Conservation (phyloP, 2,113 vertebrate species). For the Ciconia stormi region DNA sequence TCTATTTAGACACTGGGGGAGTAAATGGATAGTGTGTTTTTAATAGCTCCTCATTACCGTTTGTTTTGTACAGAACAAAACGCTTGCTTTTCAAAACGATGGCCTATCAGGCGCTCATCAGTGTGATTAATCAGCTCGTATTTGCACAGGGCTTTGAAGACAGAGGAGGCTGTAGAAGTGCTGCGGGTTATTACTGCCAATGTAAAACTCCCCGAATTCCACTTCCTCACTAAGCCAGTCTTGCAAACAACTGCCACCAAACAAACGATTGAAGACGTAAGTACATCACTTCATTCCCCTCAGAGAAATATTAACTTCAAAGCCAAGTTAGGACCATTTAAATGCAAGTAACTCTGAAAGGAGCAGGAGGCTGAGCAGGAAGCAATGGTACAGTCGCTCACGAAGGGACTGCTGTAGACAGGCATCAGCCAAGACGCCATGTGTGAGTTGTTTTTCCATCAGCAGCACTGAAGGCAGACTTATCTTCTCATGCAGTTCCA, state of each 20-base stretch:
- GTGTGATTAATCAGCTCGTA: slow-evolving; percentile 3
- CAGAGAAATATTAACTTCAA: slow-evolving; percentile 43
- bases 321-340: not conserved
- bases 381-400: not conserved
- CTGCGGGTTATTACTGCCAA: not conserved
- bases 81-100: not conserved
- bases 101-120: not conserved
- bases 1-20: not conserved
- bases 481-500: not conserved
- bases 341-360: not conserved
- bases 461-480: not conserved
- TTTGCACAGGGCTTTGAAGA: slow-evolving; percentile 12
- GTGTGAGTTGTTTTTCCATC: not conserved
- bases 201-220: slow-evolving; percentile 15
- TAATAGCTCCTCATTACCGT: slow-evolving; percentile 20
- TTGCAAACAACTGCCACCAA: not conserved
- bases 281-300: not conserved
- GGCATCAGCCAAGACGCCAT: not conserved
- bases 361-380: not conserved
- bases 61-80: not conserved
- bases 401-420: not conserved
- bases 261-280: not conserved
- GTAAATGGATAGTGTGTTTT: not conserved
- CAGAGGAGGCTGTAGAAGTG: not conserved
- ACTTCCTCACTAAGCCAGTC: not conserved